phyloP scores from a whole-genome alignment of 1,140 invertebrate genomes.

The Panagrolaimus sp. region DNA sequence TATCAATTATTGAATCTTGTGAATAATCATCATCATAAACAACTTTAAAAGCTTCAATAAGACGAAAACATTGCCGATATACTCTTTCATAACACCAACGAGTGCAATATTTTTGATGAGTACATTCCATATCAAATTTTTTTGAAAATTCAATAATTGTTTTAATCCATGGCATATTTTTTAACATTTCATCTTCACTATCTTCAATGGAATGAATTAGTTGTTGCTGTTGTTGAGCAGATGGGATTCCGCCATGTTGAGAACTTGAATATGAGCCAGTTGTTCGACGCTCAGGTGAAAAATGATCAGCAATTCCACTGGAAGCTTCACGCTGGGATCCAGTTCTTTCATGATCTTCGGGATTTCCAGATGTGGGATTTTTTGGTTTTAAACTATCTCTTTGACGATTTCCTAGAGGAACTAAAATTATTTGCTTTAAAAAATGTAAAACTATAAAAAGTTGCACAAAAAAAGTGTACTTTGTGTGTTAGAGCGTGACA shows the following conservation, averaged over 20 bases:
- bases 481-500: no score
- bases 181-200: constrained; percentile 72
- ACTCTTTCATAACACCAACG: constrained; percentile 86
- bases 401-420: background rate
- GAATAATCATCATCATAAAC: constrained; percentile 48
- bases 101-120: constrained; percentile 86
- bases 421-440: background rate
- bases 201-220: constrained; percentile 57
- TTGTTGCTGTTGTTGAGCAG: constrained; percentile 9
- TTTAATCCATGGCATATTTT: constrained; percentile 87
- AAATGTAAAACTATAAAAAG: background rate
- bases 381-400: constrained; percentile 26
- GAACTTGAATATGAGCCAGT: constrained; percentile 15
- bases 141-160: constrained; percentile 76
- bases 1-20: constrained; percentile 28
- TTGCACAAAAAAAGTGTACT: background rate
- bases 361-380: background rate
- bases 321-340: background rate
- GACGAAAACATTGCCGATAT: constrained; percentile 76
- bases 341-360: no score
- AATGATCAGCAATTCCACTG: constrained; percentile 5
- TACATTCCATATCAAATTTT: constrained; percentile 85
- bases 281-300: constrained; percentile 21
- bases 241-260: constrained; percentile 8
- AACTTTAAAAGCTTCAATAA: constrained; percentile 81